These are phyloP conservation scores for Drosophila meridionalis DNA, from an alignment of 2,888 invertebrate species.

Conservation along the genomic window DNA sequence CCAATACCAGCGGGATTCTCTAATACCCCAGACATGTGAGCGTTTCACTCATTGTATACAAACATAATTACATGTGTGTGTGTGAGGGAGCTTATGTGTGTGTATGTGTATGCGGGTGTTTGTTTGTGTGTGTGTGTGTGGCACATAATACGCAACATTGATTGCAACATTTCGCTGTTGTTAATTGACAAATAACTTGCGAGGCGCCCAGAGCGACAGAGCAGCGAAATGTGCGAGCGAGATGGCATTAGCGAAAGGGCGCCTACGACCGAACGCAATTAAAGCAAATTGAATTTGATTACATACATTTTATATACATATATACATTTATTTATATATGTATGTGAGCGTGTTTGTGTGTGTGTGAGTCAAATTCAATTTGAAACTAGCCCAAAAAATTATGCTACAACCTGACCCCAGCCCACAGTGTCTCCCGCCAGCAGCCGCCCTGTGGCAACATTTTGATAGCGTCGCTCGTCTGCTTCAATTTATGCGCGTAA, in stretches of 20 bases:
- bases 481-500: constrained; percentile 82
- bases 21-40: constrained; percentile 38
- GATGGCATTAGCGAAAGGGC: neutral
- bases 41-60: constrained; percentile 18
- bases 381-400: constrained; percentile 47
- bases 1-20: constrained; percentile 58
- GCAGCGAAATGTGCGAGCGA: constrained; percentile 6
- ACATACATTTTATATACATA: constrained; percentile 39
- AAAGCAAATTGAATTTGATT: constrained; percentile 74
- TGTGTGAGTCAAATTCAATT: constrained; percentile 54
- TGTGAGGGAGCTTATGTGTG: neutral
- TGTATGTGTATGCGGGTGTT: constrained; percentile 6
- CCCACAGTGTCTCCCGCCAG: neutral
- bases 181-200: constrained; percentile 73
- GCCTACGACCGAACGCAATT: constrained; percentile 52
- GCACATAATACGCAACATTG: constrained; percentile 61
- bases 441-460: constrained; percentile 48
- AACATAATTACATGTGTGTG: constrained; percentile 11
- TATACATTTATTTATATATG: neutral
- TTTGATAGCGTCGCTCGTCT: constrained; percentile 67
- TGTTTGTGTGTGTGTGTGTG: constrained; percentile 2
- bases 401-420: constrained; percentile 14
- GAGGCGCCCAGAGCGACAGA: constrained; percentile 12
- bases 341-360: constrained; percentile 14
- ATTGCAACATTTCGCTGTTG: constrained; percentile 75